These are phyloP conservation scores for Tinea pellionella DNA, from an alignment of 2,888 invertebrate species.

Conservation along the genomic window DNA sequence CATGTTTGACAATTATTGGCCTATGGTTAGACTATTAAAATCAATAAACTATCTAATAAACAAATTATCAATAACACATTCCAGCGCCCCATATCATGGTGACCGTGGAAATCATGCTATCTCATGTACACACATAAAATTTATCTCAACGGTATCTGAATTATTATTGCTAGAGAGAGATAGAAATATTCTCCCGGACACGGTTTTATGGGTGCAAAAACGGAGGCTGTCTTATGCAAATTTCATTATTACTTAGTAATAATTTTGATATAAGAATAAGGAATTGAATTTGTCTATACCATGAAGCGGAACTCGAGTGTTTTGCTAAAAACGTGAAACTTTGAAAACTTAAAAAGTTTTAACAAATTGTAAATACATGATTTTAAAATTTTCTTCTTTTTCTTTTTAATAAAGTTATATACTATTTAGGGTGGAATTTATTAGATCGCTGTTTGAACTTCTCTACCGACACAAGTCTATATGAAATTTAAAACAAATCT, in stretches of 20 bases:
- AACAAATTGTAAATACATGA: conserved; percentile 2
- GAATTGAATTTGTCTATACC: not conserved
- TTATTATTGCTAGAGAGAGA: not conserved
- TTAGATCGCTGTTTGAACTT: conserved; percentile 4
- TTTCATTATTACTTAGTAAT: not conserved
- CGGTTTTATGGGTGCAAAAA: not conserved
- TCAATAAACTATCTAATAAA: not conserved
- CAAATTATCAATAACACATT: not conserved
- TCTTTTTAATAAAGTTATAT: not conserved
- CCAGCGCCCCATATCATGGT: not conserved
- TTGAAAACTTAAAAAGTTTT: not conserved
- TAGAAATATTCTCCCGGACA: not conserved
- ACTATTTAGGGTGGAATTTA: not conserved
- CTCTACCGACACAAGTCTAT: not conserved
- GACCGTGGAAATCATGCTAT: not conserved
- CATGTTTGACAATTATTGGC: not conserved
- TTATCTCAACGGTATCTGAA: not conserved
- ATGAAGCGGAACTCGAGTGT: not conserved
- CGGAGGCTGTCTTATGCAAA: not conserved
- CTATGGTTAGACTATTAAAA: not conserved
- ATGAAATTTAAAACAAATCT: not conserved
- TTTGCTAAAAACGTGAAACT: not conserved
- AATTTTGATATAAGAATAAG: not conserved
- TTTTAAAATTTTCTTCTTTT: not conserved
- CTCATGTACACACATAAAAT: not conserved